These are phyloP conservation scores for Cephus pulcher DNA, from an alignment of 2,888 invertebrate species.

Conservation along the genomic window DNA sequence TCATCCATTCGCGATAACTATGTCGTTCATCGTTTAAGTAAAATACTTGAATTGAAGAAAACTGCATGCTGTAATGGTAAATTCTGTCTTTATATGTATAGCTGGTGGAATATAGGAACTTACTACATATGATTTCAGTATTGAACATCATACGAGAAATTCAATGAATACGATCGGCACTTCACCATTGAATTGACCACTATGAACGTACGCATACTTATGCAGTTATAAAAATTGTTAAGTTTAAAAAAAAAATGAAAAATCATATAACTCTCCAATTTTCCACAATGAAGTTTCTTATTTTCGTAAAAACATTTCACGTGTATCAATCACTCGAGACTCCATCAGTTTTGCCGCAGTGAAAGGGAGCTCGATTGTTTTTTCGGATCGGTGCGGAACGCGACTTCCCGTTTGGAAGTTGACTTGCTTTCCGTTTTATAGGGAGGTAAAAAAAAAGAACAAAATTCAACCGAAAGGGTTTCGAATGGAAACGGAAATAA, in stretches of 20 bases:
- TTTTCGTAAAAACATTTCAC: neutral
- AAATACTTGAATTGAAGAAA: neutral
- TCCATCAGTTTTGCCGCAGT: neutral
- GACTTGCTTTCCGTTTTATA: neutral
- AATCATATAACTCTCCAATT: constrained; percentile 9
- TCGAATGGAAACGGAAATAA: constrained; percentile 1
- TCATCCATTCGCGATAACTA: neutral
- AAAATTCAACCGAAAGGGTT: neutral
- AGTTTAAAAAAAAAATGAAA: constrained; percentile 15
- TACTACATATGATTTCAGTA: neutral
- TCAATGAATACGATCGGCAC: too few species aligned
- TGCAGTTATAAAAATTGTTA: neutral
- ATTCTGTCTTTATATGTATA: neutral
- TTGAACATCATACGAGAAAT: neutral
- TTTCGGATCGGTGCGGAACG: neutral
- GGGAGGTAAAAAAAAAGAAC: neutral
- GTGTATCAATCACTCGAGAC: neutral
- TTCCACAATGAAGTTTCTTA: neutral
- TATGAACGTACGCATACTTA: neutral
- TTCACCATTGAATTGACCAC: neutral
- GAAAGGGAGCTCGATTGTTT: neutral
- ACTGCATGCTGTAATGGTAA: neutral
- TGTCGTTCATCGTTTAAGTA: neutral
- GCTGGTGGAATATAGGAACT: neutral
- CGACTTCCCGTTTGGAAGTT: neutral